phyloP scores from a whole-genome alignment of 2,888 invertebrate genomes.

The Amblyteles armatorius region DNA sequence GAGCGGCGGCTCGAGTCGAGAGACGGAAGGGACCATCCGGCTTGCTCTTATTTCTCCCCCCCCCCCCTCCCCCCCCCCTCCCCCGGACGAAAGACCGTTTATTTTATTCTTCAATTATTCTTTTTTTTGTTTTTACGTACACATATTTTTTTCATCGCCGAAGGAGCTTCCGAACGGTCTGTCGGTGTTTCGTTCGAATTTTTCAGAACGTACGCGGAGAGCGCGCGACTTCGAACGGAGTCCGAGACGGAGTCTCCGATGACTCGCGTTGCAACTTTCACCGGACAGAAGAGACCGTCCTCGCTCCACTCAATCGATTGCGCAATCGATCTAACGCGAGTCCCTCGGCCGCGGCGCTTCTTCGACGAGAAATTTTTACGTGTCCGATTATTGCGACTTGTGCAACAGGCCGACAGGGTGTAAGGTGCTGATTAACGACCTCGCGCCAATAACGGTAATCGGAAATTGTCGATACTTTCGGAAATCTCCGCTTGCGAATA shows the following conservation, averaged over 20 bases:
- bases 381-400: conserved; percentile 5
- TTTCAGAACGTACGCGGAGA: background rate
- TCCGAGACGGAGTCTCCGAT: conserved; percentile 15
- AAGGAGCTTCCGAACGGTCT: background rate
- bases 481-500: background rate
- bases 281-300: conserved; percentile 53
- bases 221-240: background rate
- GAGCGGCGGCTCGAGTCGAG: background rate
- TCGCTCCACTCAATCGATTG: conserved; percentile 67
- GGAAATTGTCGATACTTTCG: background rate
- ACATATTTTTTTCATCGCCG: background rate
- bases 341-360: background rate
- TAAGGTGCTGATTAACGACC: background rate
- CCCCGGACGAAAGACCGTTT: background rate
- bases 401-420: background rate
- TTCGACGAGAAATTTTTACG: conserved; percentile 13
- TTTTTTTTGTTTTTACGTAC: background rate
- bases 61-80: background rate
- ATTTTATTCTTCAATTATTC: conserved; percentile 16
- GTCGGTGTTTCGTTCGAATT: background rate
- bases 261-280: conserved; percentile 66
- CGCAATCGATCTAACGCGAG: conserved; percentile 57
- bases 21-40: conserved; percentile 26
- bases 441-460: background rate
- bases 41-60: conserved; percentile 1